Conservation (phyloP, 2,888 invertebrate genomes). For the Cryptosula pallasiana region DNA sequence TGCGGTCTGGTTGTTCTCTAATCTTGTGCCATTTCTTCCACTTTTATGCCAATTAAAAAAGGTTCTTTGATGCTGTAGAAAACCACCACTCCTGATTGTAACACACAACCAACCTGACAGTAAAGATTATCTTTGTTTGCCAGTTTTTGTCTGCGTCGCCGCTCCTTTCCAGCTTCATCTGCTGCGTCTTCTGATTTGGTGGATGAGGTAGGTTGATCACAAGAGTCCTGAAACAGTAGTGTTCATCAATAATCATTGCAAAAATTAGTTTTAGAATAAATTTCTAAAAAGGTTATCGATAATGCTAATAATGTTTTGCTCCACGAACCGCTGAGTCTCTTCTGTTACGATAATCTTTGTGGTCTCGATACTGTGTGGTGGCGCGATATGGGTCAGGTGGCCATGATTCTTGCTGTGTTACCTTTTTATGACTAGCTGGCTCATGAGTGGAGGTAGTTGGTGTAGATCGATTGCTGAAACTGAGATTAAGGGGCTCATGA, state of each 20-base stretch:
- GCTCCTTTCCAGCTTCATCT: conserved; percentile 17
- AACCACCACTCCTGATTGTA: no score
- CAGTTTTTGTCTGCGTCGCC: conserved; percentile 20
- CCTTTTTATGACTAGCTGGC: neutral
- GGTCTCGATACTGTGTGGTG: neutral
- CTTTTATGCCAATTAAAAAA: no score
- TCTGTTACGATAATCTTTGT: conserved; percentile 1
- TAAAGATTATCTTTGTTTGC: conserved; percentile 23
- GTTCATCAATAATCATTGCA: neutral
- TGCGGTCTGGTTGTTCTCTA: no score
- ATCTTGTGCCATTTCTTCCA: no score
- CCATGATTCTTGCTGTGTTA: neutral
- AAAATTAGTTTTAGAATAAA: no score
- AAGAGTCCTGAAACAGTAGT: neutral
- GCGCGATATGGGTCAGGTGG: neutral
- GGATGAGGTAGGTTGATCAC: neutral
- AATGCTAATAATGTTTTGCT: no score
- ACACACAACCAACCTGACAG: conserved; percentile 16
- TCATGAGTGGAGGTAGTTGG: conserved; percentile 9
- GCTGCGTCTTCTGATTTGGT: neutral
- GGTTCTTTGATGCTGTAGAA: no score
- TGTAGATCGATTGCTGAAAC: conserved; percentile 17
- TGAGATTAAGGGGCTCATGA: conserved; percentile 12
- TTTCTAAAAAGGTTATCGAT: no score
- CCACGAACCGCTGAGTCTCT: conserved; percentile 17